phyloP scores from a whole-genome alignment of 2,113 vertebrate genomes.

The Phylloscopus trochilus region DNA sequence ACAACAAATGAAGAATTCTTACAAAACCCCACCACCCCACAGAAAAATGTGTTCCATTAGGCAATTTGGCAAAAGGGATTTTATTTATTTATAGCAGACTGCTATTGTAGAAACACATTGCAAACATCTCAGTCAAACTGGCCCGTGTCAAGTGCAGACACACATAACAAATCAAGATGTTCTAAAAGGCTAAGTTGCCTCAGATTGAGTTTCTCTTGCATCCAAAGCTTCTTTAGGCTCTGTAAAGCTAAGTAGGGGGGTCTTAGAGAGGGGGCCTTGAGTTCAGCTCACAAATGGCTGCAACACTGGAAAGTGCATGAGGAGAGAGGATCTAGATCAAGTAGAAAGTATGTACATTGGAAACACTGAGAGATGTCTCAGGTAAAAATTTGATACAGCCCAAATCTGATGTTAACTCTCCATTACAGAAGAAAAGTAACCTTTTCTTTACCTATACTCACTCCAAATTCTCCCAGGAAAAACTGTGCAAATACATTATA shows the following conservation, averaged over 20 bases:
- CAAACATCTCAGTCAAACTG: not conserved
- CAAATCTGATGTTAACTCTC: not conserved
- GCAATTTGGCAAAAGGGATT: not conserved
- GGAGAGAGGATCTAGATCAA: not conserved
- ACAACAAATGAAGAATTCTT: not conserved
- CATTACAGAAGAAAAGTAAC: not conserved
- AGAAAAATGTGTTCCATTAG: not conserved
- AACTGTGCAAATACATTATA: not conserved
- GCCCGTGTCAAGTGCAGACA: not conserved
- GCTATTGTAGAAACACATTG: not conserved
- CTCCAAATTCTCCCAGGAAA: not conserved
- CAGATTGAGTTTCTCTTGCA: not conserved
- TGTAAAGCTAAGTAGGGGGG: not conserved
- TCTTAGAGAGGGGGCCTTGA: not conserved
- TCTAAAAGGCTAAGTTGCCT: not conserved
- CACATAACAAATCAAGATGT: not conserved
- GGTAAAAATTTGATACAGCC: not conserved
- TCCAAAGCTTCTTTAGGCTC: not conserved
- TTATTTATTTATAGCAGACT: not conserved
- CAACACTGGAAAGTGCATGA: not conserved
- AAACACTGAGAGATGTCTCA: not conserved
- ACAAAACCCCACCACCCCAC: not conserved
- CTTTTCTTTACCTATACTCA: not conserved
- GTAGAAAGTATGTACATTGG: not conserved
- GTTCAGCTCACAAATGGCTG: not conserved